Conservation (phyloP, 2,888 invertebrate species). For the Electrophaes corylata region DNA sequence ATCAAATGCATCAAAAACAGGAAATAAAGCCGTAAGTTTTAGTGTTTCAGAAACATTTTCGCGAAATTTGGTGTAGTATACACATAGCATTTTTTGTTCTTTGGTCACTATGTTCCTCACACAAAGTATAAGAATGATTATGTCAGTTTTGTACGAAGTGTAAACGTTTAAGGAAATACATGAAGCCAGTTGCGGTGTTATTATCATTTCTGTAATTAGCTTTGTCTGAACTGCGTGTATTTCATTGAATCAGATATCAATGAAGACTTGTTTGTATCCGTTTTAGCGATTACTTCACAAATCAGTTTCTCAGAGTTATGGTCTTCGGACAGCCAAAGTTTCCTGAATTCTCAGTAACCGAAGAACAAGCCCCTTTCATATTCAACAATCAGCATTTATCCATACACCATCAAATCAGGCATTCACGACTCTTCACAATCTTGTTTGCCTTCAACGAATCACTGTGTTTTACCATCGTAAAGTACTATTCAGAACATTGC, state of each 20-base stretch:
- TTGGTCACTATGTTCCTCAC: constrained; percentile 33
- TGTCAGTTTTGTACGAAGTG: constrained; percentile 30
- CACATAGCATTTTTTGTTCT: constrained; percentile 12
- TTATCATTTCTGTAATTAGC: constrained; percentile 27
- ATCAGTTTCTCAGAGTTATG: not conserved
- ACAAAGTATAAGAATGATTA: constrained; percentile 33
- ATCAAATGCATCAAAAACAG: too few relatives aligned
- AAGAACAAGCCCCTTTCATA: constrained; percentile 40
- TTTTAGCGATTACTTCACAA: not conserved
- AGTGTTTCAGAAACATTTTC: not conserved
- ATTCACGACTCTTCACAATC: constrained; percentile 72
- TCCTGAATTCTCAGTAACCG: constrained; percentile 21
- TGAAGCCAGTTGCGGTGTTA: constrained; percentile 15
- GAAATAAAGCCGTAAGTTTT: not conserved
- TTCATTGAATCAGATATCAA: constrained; percentile 13
- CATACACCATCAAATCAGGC: constrained; percentile 67
- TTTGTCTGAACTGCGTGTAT: constrained; percentile 22
- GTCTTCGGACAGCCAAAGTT: constrained; percentile 26
- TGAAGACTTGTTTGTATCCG: constrained; percentile 18
- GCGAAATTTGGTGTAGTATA: not conserved
- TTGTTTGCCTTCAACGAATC: constrained; percentile 76
- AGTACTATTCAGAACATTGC: constrained; percentile 41
- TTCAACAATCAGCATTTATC: constrained; percentile 55
- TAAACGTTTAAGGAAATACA: constrained; percentile 35
- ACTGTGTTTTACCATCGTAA: constrained; percentile 50